phyloP scores from a whole-genome alignment of 2,888 invertebrate species.

The Megaustenia siamemsis region DNA sequence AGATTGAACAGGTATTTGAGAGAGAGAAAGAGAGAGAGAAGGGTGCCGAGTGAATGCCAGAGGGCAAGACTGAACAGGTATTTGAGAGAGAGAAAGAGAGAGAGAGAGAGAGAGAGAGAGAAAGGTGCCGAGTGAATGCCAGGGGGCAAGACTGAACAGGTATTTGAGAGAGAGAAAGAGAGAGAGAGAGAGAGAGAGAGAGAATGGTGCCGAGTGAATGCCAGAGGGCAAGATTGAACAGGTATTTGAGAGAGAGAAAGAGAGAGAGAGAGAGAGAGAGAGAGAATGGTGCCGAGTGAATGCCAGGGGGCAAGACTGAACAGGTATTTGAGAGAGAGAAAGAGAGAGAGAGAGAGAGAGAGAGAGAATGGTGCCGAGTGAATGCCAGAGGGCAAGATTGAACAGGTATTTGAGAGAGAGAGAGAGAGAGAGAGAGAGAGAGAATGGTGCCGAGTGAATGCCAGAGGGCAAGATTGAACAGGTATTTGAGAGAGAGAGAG shows the following conservation, averaged over 20 bases:
- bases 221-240: background rate
- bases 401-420: too few relatives aligned
- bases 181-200: constrained; percentile 2
- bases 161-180: too few relatives aligned
- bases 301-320: background rate
- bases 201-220: background rate
- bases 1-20: too few relatives aligned
- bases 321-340: too few relatives aligned
- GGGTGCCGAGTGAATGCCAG: background rate
- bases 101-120: constrained; percentile 40
- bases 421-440: constrained; percentile 18
- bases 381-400: background rate
- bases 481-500: too few relatives aligned
- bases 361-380: background rate
- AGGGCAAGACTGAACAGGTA: constrained; percentile 11
- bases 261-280: background rate
- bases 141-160: constrained; percentile 2
- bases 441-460: constrained; percentile 16
- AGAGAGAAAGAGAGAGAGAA: background rate
- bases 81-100: too few relatives aligned
- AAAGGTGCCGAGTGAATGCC: constrained; percentile 4
- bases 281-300: too few relatives aligned
- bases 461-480: constrained; percentile 14
- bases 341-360: constrained; percentile 5
- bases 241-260: too few relatives aligned